These are phyloP conservation scores for Drosophila orosa DNA, from an alignment of 1,140 invertebrate genomes.

Conservation along the genomic window DNA sequence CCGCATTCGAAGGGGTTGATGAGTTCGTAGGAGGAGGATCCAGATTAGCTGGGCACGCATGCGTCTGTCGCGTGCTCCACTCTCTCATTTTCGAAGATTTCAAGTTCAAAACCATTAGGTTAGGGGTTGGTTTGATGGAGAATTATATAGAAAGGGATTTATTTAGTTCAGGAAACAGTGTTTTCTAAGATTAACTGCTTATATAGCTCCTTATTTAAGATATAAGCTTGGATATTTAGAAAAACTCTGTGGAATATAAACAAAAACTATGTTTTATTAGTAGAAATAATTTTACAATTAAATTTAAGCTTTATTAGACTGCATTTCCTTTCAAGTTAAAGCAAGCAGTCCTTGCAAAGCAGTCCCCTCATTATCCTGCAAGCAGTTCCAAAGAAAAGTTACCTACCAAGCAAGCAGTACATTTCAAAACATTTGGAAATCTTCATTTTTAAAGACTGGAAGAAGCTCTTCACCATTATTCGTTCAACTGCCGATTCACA, in stretches of 20 bases:
- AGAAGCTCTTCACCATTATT: neutral
- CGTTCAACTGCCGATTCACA: constrained; percentile 14
- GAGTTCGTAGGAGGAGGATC: constrained; percentile 14
- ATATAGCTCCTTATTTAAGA: neutral
- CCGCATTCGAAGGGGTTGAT: constrained; percentile 29
- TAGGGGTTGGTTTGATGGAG: neutral
- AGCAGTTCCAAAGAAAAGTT: neutral
- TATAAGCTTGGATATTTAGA: neutral
- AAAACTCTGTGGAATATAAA: neutral
- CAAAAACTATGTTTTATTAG: neutral
- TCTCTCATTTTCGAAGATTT: constrained; percentile 2
- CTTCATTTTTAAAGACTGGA: neutral
- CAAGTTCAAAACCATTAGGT: constrained; percentile 33
- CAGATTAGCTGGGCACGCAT: constrained; percentile 23
- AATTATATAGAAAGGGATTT: neutral
- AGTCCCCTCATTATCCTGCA: constrained; percentile 9
- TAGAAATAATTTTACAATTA: neutral
- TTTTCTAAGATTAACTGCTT: neutral
- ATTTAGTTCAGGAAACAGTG: neutral
- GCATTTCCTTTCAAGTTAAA: no score
- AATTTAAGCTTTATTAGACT: no score
- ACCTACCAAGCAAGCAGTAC: neutral
- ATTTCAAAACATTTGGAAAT: constrained; percentile 6
- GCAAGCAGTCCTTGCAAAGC: neutral
- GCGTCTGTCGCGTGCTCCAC: constrained; percentile 34